These are phyloP conservation scores for Apodemus speciosus DNA, from an alignment of 2,113 vertebrate genomes.

Conservation along the genomic window DNA sequence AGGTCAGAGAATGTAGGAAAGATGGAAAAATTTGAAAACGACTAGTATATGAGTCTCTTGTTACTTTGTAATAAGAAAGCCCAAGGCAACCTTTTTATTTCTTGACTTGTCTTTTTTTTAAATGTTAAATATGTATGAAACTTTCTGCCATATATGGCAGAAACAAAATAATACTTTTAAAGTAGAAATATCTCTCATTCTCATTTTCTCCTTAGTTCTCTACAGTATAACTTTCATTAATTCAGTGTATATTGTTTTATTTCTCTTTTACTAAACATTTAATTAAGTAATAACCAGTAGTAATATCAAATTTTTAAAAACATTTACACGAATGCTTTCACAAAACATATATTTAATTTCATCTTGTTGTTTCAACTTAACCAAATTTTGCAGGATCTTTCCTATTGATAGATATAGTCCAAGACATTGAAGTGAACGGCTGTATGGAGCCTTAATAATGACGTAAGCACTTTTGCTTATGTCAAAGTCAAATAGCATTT, in stretches of 20 bases:
- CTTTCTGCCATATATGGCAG: not conserved
- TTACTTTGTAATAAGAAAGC: not conserved
- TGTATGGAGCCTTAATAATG: not conserved
- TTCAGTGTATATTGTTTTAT: not conserved
- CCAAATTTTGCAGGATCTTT: not conserved
- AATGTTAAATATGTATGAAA: not conserved
- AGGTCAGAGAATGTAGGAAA: not conserved
- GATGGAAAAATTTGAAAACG: not conserved
- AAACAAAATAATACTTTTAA: slow-evolving; percentile 2
- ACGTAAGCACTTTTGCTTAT: too few relatives aligned
- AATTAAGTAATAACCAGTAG: not conserved
- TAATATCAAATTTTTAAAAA: not conserved
- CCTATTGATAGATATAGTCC: not conserved
- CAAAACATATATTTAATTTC: not conserved
- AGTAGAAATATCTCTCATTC: not conserved
- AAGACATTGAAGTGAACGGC: not conserved
- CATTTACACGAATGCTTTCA: not conserved
- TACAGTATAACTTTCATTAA: not conserved
- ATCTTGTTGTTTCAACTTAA: not conserved
- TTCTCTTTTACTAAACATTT: slow-evolving; percentile 14
- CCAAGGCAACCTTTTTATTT: not conserved
- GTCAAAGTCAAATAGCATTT: not conserved
- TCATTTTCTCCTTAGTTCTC: not conserved
- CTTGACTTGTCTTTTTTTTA: not conserved
- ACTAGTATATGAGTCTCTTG: not conserved